Evolutionary conservation across 2,113 vertebrate species (phyloP).

Genomic region (Galeopterus variegatus): DNA sequence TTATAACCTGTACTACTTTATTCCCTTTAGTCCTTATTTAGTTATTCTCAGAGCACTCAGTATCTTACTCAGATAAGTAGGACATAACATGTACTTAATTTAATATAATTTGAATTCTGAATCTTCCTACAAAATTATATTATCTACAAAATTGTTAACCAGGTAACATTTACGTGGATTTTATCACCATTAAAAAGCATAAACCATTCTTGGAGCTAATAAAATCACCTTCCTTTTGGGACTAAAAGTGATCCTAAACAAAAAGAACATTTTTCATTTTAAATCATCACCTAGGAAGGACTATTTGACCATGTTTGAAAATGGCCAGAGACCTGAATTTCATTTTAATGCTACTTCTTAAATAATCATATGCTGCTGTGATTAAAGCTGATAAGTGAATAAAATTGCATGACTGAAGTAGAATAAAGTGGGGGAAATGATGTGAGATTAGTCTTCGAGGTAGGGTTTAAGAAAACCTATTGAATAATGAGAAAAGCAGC

Average conservation of each 20-base stretch:
- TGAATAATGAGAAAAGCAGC: conserved; percentile 57
- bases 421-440: conserved; percentile 1
- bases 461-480: background rate
- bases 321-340: conserved; percentile 33
- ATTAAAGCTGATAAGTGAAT: conserved; percentile 54
- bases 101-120: conserved; percentile 46
- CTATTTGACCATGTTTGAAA: conserved; percentile 36
- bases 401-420: conserved; percentile 40
- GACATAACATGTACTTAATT: background rate
- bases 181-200: conserved; percentile 12
- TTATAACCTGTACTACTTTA: background rate
- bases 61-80: background rate
- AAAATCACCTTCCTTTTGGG: background rate
- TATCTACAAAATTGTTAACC: background rate
- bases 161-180: background rate
- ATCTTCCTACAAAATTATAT: background rate
- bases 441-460: conserved; percentile 25
- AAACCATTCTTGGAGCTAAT: background rate
- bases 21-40: background rate
- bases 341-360: conserved; percentile 48
- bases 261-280: conserved; percentile 42
- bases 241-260: background rate
- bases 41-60: background rate
- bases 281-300: background rate
- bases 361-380: conserved; percentile 33